These are phyloP conservation scores for Eudemis profundana DNA, from an alignment of 2,888 invertebrate species.

Conservation along the genomic window DNA sequence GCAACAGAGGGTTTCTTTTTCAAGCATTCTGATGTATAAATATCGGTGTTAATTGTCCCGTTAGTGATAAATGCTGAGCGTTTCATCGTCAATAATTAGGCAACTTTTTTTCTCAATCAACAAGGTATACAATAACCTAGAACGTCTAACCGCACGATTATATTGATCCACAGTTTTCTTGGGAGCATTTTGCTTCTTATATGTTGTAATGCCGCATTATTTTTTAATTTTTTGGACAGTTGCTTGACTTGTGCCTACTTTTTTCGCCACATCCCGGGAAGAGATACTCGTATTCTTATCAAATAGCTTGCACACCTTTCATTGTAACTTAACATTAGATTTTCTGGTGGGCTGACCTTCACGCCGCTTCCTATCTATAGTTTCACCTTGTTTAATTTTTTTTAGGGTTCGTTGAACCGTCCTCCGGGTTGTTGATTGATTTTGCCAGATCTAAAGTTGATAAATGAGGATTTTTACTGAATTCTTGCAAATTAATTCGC, in stretches of 20 bases:
- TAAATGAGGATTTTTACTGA: background rate
- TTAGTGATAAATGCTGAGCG: background rate
- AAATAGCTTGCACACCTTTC: constrained; percentile 10
- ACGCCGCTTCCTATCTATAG: background rate
- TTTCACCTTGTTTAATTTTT: background rate
- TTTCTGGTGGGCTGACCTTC: background rate
- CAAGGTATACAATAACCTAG: background rate
- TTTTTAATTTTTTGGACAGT: constrained; percentile 9
- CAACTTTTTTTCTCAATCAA: constrained; percentile 2
- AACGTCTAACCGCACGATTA: constrained; percentile 1
- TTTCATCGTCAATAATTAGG: constrained; percentile 17
- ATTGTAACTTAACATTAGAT: background rate
- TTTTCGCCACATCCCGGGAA: constrained; percentile 9
- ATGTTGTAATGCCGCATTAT: constrained; percentile 3
- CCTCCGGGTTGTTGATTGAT: background rate
- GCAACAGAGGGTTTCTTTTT: background rate
- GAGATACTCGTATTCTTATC: background rate
- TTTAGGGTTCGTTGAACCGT: background rate
- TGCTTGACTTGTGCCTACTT: constrained; percentile 8
- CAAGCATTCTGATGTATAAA: constrained; percentile 12
- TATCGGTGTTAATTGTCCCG: constrained; percentile 1
- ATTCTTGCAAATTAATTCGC: constrained; percentile 12
- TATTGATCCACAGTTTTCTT: constrained; percentile 1
- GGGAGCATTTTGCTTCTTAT: background rate
- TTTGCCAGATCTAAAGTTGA: background rate